phyloP scores from a whole-genome alignment of 2,113 vertebrate species.

The Lates calcarifer region DNA sequence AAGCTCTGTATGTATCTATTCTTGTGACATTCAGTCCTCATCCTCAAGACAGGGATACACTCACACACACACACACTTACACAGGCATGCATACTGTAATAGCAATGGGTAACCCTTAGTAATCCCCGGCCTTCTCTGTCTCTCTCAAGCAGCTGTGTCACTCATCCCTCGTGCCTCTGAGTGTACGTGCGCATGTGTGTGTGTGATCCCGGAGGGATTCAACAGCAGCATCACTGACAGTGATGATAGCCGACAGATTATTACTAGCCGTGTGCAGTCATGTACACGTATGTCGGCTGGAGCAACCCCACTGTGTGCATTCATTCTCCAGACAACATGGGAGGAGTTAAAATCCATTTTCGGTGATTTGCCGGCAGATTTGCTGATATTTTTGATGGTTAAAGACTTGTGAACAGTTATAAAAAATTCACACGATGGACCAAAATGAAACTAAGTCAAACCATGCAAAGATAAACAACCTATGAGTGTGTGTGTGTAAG shows the following conservation, averaged over 20 bases:
- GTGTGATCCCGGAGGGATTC: conserved; percentile 42
- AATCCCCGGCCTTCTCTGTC: conserved; percentile 47
- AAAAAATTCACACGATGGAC: conserved; percentile 20
- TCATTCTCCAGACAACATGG: not conserved
- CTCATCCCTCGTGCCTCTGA: conserved; percentile 34
- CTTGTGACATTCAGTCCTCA: conserved; percentile 27
- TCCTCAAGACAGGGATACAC: not conserved
- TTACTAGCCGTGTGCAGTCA: not conserved
- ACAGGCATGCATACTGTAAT: conserved; percentile 15
- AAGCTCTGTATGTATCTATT: not conserved
- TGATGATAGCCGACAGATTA: conserved; percentile 62
- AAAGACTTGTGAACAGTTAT: conserved; percentile 12
- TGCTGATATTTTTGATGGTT: conserved; percentile 13
- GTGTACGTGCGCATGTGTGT: conserved; percentile 15
- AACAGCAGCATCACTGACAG: conserved; percentile 22
- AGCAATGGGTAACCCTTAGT: conserved; percentile 38
- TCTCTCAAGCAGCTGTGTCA: conserved; percentile 50
- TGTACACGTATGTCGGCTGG: conserved; percentile 16
- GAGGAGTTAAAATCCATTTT: conserved; percentile 18
- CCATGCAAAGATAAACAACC: conserved; percentile 27
- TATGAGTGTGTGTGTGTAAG: not conserved
- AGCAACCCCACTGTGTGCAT: conserved; percentile 13
- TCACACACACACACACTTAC: conserved; percentile 1
- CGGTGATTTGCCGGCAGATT: conserved; percentile 15
- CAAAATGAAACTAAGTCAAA: conserved; percentile 28